These are phyloP conservation scores for Chaunax sp. DNA, from an alignment of 2,797 vertebrate species.

Conservation along the genomic window DNA sequence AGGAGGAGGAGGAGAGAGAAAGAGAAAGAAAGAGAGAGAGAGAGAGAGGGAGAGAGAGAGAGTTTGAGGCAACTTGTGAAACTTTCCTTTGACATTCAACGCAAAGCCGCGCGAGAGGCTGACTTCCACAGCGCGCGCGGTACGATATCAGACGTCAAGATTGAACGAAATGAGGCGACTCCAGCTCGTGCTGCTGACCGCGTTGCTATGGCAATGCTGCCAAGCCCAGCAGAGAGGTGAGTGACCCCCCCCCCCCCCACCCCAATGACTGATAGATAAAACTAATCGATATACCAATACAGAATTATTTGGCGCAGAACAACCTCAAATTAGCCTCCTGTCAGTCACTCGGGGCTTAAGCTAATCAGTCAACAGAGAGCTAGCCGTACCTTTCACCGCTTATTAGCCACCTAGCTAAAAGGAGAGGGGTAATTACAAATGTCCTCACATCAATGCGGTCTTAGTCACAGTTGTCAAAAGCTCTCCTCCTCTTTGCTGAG, in stretches of 20 bases:
- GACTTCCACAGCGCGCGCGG: constrained; percentile 32
- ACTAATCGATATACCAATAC: constrained; percentile 28
- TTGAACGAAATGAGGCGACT: constrained; percentile 53
- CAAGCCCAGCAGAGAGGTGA: constrained; percentile 78
- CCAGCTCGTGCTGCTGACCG: constrained; percentile 50
- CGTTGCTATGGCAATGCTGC: constrained; percentile 74
- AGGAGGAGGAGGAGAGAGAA: neutral
- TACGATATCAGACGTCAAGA: neutral
- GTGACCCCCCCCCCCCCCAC: constrained; percentile 27
- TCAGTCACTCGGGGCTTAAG: no score
- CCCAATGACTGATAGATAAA: constrained; percentile 3
- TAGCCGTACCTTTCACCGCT: neutral
- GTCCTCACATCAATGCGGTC: no score
- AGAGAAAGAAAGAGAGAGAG: neutral
- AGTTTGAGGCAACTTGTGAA: constrained; percentile 50
- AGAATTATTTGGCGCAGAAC: constrained; percentile 1
- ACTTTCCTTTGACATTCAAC: constrained; percentile 48
- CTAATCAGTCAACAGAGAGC: constrained; percentile 4
- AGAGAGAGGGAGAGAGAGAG: constrained; percentile 14
- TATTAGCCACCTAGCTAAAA: neutral
- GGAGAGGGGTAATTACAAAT: neutral
- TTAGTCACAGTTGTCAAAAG: no score
- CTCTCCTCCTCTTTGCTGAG: no score
- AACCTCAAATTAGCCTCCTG: no score
- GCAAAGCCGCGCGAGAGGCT: constrained; percentile 29